phyloP scores from a whole-genome alignment of 2,797 vertebrate genomes.

The Takifugu rubripes region DNA sequence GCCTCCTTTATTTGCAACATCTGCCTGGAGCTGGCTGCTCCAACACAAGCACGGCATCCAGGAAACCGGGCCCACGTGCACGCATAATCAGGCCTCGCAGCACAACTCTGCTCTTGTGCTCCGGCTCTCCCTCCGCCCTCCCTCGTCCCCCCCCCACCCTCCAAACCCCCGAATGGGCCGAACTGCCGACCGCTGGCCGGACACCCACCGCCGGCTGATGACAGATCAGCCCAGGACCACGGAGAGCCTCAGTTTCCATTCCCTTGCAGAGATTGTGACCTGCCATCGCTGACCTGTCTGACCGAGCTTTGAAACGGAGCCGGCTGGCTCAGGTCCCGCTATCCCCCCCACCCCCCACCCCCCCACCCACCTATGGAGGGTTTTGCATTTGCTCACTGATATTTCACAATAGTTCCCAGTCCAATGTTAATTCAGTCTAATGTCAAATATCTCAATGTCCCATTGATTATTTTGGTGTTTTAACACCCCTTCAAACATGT shows the following conservation, averaged over 20 bases:
- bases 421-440: slow-evolving; percentile 10
- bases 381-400: slow-evolving; percentile 39
- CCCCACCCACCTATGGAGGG: slow-evolving; percentile 10
- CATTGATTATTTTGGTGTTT: slow-evolving; percentile 17
- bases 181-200: slow-evolving; percentile 52
- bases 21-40: slow-evolving; percentile 69
- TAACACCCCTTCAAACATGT: no score
- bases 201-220: slow-evolving; percentile 44
- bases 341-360: slow-evolving; percentile 8
- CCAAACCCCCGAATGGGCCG: slow-evolving; percentile 46
- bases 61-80: slow-evolving; percentile 49
- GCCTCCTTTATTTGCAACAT: slow-evolving; percentile 74
- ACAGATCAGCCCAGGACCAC: slow-evolving; percentile 51
- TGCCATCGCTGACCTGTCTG: slow-evolving; percentile 45
- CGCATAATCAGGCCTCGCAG: slow-evolving; percentile 66
- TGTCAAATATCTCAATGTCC: slow-evolving; percentile 16
- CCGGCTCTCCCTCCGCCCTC: slow-evolving; percentile 36
- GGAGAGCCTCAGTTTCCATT: slow-evolving; percentile 40
- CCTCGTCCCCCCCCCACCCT: slow-evolving; percentile 38
- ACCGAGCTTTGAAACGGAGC: slow-evolving; percentile 41
- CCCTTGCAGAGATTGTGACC: slow-evolving; percentile 33
- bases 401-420: slow-evolving; percentile 22
- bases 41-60: slow-evolving; percentile 75
- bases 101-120: slow-evolving; percentile 71
- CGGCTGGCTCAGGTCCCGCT: slow-evolving; percentile 50